A percentile compares a stretch with the other conserved stretches of the same genome.
Conservation (phyloP, 2,888 invertebrate genomes). For the Phalera bucephala region DNA sequence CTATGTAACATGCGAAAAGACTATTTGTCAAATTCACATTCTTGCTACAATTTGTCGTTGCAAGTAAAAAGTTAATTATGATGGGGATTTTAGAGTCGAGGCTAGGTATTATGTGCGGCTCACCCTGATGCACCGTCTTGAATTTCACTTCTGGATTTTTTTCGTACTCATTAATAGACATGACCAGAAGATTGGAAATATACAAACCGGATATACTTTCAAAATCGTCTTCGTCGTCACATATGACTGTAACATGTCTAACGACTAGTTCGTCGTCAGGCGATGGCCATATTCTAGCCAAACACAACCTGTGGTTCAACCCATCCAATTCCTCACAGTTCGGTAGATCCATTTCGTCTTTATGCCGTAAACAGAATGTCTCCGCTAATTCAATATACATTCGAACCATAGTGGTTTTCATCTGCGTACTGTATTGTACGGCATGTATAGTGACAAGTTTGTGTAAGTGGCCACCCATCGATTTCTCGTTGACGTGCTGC, state of each 20-base stretch:
- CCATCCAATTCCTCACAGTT: conserved; percentile 63
- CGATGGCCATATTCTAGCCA: conserved; percentile 59
- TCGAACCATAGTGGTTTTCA: conserved; percentile 48
- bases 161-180: conserved; percentile 51
- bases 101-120: conserved; percentile 54
- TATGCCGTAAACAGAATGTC: conserved; percentile 55
- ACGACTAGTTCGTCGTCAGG: conserved; percentile 57
- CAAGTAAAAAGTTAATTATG: conserved; percentile 49
- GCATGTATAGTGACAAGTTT: conserved; percentile 59
- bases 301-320: conserved; percentile 51
- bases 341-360: conserved; percentile 35
- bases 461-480: conserved; percentile 51
- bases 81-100: conserved; percentile 49
- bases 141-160: conserved; percentile 35
- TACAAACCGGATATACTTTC: conserved; percentile 51
- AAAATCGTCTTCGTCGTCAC: conserved; percentile 57
- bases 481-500: conserved; percentile 45
- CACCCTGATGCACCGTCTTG: conserved; percentile 56
- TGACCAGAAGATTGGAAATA: conserved; percentile 37
- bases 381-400: conserved; percentile 64
- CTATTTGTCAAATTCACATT: conserved; percentile 32
- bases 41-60: conserved; percentile 59
- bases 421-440: conserved; percentile 43
- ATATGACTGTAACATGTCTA: conserved; percentile 48
- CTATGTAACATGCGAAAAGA: conserved; percentile 42